Base-by-base conservation (phyloP, 1,140 invertebrate genomes). In the Tribolium castaneum region DNA sequence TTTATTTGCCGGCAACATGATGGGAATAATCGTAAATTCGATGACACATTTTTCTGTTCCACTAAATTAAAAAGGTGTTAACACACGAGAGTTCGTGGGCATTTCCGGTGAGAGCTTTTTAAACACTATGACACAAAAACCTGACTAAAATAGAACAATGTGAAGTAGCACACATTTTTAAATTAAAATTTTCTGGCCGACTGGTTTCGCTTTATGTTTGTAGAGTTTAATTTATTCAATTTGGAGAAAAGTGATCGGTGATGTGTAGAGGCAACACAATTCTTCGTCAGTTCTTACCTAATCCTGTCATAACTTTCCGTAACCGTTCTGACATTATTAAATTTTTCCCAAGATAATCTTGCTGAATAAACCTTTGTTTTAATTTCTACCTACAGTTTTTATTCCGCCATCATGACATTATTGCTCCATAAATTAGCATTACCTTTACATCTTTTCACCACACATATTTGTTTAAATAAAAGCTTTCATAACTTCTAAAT, bases 381-480 rank as follows among this genome's bases (percentile, higher is more conserved):
- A 66, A 66, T 66, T 66, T 35, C 19, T 66, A 13, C 59, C 59
- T 14, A 66, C 59, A 30, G 59, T 35, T 66, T 66, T 66, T 66
- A 66, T 66, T 66, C 59, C 59, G 3, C 10, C 59, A 66, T 66
- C 59, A 66, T 35, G 59, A 66, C 59, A 35, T 66, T 66, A 66
- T 66, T 66, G 59, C 59, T 35, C 35, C 59, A 66, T 66, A 66
- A 66, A 66, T 66, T 66, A 66, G 25, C 59, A 35, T 66, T 66
- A 35, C 34, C 10, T 66, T 14, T 39, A 66, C 59, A 66, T 66
- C 34, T 66, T 13, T 25, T 35, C 59, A 3, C 10, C 25, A 12
- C 59, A 66, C 59, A 22, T 66, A 66, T 66, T 66, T 66, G 30
- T 66, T 35, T 66, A 35, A 66, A 66, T 66, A 66, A 66, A 66